These are phyloP conservation scores for Zoanthus sansibaricus DNA, from an alignment of 92 coral and sea anemone species.

Conservation along the genomic window DNA sequence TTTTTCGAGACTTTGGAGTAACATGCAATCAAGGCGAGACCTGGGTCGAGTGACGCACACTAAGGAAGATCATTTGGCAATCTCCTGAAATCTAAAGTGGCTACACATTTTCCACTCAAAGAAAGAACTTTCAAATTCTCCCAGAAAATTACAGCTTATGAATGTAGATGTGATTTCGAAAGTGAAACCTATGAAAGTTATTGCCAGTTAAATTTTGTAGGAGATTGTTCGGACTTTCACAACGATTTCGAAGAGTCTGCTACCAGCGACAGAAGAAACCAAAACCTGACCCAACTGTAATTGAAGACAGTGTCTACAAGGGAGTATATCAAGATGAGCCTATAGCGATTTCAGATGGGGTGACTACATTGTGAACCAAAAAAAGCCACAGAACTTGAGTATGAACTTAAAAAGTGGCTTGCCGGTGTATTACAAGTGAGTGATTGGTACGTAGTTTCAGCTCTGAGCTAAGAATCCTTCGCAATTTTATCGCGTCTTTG, in stretches of 20 bases:
- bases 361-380: not conserved
- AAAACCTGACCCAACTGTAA: constrained; percentile 25
- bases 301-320: constrained; percentile 29
- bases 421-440: not conserved
- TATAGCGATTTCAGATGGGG: constrained; percentile 16
- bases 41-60: too few species aligned
- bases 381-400: constrained; percentile 44
- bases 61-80: not conserved
- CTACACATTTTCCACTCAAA: not conserved
- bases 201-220: not conserved
- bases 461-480: not conserved
- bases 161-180: not conserved
- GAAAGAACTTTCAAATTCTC: not conserved
- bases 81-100: not conserved
- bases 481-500: not conserved
- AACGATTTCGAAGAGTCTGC: not conserved
- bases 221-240: not conserved
- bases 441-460: not conserved
- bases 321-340: constrained; percentile 38
- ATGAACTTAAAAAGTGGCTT: constrained; percentile 42
- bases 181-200: not conserved
- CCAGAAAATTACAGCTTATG: not conserved
- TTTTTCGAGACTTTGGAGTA: too few species aligned
- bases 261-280: not conserved
- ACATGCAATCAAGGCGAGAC: too few species aligned